These are phyloP conservation scores for Ceuthmochares aereus DNA, from an alignment of 2,113 vertebrate species.

Conservation along the genomic window DNA sequence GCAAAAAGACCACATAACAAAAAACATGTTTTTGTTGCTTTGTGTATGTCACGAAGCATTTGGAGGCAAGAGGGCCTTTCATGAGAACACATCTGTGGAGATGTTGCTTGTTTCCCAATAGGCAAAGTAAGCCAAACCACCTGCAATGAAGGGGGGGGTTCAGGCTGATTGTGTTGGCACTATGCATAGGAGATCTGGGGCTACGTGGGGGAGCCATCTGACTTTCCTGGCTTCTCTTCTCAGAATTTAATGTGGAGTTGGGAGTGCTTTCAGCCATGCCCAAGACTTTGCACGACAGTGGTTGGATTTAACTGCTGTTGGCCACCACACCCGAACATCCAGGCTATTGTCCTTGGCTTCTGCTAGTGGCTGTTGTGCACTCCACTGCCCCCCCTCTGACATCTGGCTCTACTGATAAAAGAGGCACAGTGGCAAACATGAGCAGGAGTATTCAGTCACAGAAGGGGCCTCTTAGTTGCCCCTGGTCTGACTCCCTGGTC, in stretches of 20 bases:
- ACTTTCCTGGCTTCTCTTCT: not conserved
- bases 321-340: not conserved
- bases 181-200: not conserved
- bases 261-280: not conserved
- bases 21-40: not conserved
- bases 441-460: not conserved
- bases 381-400: not conserved
- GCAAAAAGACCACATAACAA: not conserved
- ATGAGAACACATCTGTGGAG: not conserved
- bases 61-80: not conserved
- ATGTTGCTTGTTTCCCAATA: not conserved
- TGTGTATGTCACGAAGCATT: not conserved
- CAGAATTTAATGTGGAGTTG: not conserved
- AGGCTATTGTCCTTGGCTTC: not conserved
- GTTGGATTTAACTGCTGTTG: not conserved
- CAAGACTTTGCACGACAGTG: not conserved
- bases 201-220: not conserved
- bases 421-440: not conserved
- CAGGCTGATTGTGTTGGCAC: not conserved
- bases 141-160: not conserved
- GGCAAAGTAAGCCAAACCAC: not conserved
- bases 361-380: not conserved
- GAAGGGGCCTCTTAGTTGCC: not conserved
- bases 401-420: slow-evolving; percentile 54
- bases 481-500: not conserved